phyloP scores from a whole-genome alignment of 1,140 invertebrate species.

The Leptinotarsa lineolata region DNA sequence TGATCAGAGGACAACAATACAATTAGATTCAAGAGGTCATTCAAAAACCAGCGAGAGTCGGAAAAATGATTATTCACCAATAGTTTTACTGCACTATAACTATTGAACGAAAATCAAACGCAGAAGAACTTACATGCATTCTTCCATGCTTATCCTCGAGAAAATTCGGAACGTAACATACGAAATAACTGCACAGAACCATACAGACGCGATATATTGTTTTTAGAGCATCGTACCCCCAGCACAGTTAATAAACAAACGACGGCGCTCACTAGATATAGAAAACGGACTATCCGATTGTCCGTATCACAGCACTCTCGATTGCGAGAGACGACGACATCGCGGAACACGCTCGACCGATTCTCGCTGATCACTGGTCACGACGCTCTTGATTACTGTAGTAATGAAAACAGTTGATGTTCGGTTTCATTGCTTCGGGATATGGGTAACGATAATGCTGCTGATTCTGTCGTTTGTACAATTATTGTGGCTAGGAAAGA shows the following conservation, averaged over 20 bases:
- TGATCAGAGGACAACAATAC: no score
- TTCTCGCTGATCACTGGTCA: background rate
- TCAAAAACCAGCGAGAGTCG: no score
- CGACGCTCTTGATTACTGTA: background rate
- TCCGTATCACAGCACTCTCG: background rate
- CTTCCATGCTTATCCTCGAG: constrained; percentile 41
- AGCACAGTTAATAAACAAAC: background rate
- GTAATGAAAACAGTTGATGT: background rate
- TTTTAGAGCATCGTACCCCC: background rate
- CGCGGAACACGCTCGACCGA: no score
- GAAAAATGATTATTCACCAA: background rate
- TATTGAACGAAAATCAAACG: constrained; percentile 8
- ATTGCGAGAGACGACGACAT: background rate
- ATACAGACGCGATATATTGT: background rate
- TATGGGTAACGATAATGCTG: background rate
- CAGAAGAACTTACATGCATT: constrained; percentile 44
- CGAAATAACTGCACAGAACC: constrained; percentile 16
- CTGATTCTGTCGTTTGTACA: background rate
- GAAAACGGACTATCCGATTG: no score
- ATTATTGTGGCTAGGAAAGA: background rate
- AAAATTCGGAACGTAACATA: constrained; percentile 8
- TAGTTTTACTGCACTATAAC: background rate
- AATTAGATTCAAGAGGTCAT: no score
- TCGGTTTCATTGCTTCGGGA: background rate
- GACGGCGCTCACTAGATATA: background rate